Percentiles rank a stretch among this genome's conserved stretches.
Conservation (phyloP, 2,888 invertebrate genomes). For the Melanargia galathea region DNA sequence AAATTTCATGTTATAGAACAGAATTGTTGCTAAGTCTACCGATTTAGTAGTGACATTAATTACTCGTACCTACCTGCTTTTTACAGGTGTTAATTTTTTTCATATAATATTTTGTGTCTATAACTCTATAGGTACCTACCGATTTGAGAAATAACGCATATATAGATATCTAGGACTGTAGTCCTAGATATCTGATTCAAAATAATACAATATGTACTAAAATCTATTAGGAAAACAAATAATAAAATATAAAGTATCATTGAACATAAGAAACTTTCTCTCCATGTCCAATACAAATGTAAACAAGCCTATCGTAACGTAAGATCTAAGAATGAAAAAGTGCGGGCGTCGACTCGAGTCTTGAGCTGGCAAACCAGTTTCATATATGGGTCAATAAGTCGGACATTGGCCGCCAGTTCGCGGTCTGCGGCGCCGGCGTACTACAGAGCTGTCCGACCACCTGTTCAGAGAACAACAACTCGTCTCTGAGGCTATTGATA, state of each 20-base stretch:
- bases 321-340: slow-evolving; percentile 34
- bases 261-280: slow-evolving; percentile 31
- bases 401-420: slow-evolving; percentile 29
- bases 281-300: slow-evolving; percentile 28
- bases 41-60: too few species aligned
- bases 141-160: too few species aligned
- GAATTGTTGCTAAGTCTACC: too few species aligned
- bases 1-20: too few species aligned
- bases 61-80: too few species aligned
- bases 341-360: slow-evolving; percentile 35
- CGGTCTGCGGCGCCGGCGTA: not conserved
- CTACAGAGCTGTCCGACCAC: slow-evolving; percentile 20
- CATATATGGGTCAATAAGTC: slow-evolving; percentile 37
- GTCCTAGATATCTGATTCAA: too few species aligned
- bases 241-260: not conserved
- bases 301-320: slow-evolving; percentile 33
- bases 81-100: too few species aligned
- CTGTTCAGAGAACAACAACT: slow-evolving; percentile 30
- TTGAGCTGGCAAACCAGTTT: slow-evolving; percentile 36
- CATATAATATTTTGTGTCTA: too few species aligned
- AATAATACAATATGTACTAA: not conserved
- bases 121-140: too few species aligned
- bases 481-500: not conserved
- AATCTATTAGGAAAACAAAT: not conserved
- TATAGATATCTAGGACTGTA: too few species aligned